phyloP scores from a whole-genome alignment of 1,140 invertebrate genomes.

The Chionoecetes opilio region DNA sequence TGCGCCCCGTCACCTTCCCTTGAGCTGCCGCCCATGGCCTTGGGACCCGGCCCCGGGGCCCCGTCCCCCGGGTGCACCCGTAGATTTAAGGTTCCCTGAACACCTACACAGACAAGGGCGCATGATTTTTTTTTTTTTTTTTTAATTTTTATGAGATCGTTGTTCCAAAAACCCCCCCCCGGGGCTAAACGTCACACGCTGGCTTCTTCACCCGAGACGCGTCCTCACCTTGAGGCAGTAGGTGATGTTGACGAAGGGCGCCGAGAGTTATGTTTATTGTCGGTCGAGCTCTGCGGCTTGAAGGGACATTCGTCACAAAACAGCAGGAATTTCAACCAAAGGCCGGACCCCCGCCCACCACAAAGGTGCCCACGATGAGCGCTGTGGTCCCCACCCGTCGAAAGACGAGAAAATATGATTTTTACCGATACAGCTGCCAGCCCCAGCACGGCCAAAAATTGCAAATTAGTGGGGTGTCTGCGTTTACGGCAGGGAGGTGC shows the following conservation, averaged over 20 bases:
- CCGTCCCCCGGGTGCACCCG: slow-evolving; percentile 63
- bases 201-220: too few species aligned
- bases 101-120: slow-evolving; percentile 36
- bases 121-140: too few species aligned
- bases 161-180: too few species aligned
- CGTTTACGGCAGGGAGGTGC: too few species aligned
- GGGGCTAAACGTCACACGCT: too few species aligned
- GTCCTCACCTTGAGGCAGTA: slow-evolving; percentile 71
- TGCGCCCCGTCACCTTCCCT: not conserved
- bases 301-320: slow-evolving; percentile 69
- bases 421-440: too few species aligned
- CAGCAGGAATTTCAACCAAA: slow-evolving; percentile 67
- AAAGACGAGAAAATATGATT: too few species aligned
- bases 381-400: slow-evolving; percentile 66
- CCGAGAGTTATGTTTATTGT: slow-evolving; percentile 35
- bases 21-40: slow-evolving; percentile 44
- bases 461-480: too few species aligned
- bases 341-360: slow-evolving; percentile 62
- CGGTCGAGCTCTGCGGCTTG: not conserved
- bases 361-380: slow-evolving; percentile 66
- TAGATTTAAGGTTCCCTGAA: slow-evolving; percentile 74
- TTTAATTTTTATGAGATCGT: not conserved
- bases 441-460: too few species aligned
- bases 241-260: slow-evolving; percentile 59
- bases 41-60: slow-evolving; percentile 49